Base-by-base conservation (phyloP, 2,797 vertebrate species). In the Euthynnus affinis region DNA sequence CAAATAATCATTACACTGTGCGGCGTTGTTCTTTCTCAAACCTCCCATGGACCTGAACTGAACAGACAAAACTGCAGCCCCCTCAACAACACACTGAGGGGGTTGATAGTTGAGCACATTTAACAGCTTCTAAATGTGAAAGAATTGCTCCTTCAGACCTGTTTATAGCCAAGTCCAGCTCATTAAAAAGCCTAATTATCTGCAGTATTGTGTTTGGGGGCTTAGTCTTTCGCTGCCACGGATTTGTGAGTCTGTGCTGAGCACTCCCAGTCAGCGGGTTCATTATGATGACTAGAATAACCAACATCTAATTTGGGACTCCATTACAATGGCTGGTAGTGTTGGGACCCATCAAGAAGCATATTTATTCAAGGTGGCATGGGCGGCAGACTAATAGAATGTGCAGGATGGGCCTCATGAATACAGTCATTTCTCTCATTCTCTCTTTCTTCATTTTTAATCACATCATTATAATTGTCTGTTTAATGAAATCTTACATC, bases 381-480 rank as follows among this genome's bases (percentile, higher is more conserved):
- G 4, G 85, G 49, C 25, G 1, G 67, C 77, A 66, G 77, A 55
- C 93, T 96, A 96, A 96, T 96, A 95, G 93, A 96, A 96, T 94
- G 91, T 96, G 91, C 93, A 95, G 90, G 95, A 93, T 87, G 93
- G 91, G 95, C 95, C 95, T 96, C 94, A 96, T 96, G 95, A 96
- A 96, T 92, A 88, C 82, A 90, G 88, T 94, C 90, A 93, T 96
- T 92, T 94, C 89, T 87, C 56, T 76, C 69, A 79, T 76, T 86
- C 64, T 52, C 46, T 49, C 51, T 66, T 51, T 82, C 71, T 74
- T 80, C 70, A 75, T 95, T 96, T 95, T 96, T 88, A 87, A 90
- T 96, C 86, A 76, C 84, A 92, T 94, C 86, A 94, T 96, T 94
- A 95, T 96, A 96, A 97, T 96, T 95, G 93, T 94, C 94, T 95